phyloP scores from a whole-genome alignment of 1,140 invertebrate species.

The Gryllus bimaculatus region DNA sequence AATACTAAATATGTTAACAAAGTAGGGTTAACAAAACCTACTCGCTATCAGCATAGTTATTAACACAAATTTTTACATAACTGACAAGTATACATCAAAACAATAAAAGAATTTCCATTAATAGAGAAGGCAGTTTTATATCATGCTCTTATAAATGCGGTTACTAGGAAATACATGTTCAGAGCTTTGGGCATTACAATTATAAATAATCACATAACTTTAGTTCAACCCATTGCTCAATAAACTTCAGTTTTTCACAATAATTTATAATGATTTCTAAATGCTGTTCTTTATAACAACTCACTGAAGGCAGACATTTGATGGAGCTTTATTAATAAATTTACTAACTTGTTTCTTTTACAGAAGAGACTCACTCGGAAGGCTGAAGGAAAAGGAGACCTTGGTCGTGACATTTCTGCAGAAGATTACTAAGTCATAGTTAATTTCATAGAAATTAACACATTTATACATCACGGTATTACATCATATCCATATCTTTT shows the following conservation, averaged over 20 bases:
- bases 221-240: background rate
- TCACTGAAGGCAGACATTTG: no score
- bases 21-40: no score
- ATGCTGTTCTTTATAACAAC: background rate
- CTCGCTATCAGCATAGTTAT: no score
- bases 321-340: background rate
- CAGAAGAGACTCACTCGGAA: background rate
- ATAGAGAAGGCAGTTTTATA: background rate
- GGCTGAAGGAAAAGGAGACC: background rate
- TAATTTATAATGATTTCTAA: background rate
- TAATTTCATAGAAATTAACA: background rate
- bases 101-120: background rate
- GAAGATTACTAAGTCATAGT: background rate
- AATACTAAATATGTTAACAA: no score
- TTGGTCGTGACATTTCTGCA: background rate
- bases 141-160: no score
- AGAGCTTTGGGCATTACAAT: no score
- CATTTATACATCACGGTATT: background rate
- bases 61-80: no score
- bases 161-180: no score
- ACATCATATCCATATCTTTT: background rate
- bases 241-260: background rate
- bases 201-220: background rate
- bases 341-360: background rate
- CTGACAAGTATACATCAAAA: no score